Percentiles rank a stretch among this genome's conserved stretches.
Conservation (phyloP, 2,113 vertebrate genomes). For the Leptocoma aspasia region DNA sequence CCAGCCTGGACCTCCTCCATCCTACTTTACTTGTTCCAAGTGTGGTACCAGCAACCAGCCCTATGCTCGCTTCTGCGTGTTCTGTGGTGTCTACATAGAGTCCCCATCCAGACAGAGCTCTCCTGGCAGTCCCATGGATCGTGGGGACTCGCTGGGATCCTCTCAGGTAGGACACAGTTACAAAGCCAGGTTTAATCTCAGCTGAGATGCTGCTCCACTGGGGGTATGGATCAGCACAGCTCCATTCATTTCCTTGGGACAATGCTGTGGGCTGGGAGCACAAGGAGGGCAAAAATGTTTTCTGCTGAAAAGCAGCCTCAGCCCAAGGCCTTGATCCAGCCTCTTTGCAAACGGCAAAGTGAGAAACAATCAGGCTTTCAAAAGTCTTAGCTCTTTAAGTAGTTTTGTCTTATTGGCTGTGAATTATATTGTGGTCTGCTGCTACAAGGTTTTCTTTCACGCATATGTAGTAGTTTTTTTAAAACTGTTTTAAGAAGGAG, state of each 20-base stretch:
- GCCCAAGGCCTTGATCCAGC: not conserved
- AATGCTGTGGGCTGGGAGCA: not conserved
- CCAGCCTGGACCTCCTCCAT: conserved; percentile 66
- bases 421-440: not conserved
- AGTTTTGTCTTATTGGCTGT: not conserved
- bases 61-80: conserved; percentile 77
- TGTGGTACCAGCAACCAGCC: conserved; percentile 81
- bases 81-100: conserved; percentile 80
- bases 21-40: conserved; percentile 73
- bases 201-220: not conserved
- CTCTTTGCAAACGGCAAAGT: not conserved
- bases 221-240: rapidly evolving
- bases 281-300: not conserved
- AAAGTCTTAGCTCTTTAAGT: not conserved
- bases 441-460: not conserved
- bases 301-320: not conserved
- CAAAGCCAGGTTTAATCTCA: not conserved
- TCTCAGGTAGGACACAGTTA: conserved; percentile 52
- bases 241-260: not conserved
- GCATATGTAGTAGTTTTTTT: not conserved
- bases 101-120: conserved; percentile 40
- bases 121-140: not conserved
- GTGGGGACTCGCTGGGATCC: not conserved
- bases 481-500: not conserved
- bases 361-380: not conserved